phyloP scores from a whole-genome alignment of 1,140 invertebrate genomes.

The Metopolophium dirhodum region DNA sequence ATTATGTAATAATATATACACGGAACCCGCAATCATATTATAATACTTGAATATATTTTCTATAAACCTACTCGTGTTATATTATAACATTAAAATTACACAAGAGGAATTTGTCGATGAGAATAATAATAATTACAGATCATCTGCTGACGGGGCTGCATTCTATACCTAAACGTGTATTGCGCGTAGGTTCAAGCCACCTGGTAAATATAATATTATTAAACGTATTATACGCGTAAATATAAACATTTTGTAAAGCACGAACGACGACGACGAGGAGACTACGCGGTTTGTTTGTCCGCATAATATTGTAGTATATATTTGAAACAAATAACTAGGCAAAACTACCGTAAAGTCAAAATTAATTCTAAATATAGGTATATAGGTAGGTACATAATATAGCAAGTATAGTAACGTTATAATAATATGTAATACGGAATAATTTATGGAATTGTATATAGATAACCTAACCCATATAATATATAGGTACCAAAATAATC shows the following conservation, averaged over 20 bases:
- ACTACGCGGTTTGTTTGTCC: neutral
- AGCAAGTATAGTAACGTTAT: too few relatives aligned
- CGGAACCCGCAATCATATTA: neutral
- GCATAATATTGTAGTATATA: neutral
- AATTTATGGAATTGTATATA: too few relatives aligned
- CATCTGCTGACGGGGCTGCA: neutral
- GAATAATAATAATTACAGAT: neutral
- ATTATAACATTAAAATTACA: neutral
- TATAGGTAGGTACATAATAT: too few relatives aligned
- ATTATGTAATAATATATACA: neutral
- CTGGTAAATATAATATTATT: constrained; percentile 18
- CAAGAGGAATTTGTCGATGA: neutral
- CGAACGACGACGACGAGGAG: neutral
- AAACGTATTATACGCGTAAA: neutral
- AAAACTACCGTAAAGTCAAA: neutral
- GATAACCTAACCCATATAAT: too few relatives aligned
- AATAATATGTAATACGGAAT: too few relatives aligned
- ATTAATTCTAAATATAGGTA: neutral
- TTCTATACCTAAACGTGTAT: neutral
- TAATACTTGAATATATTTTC: neutral
- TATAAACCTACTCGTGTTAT: neutral
- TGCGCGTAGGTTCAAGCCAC: neutral
- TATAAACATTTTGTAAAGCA: neutral
- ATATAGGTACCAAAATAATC: too few relatives aligned
- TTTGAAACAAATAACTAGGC: neutral